Evolutionary conservation across 1,140 invertebrate species (phyloP).

Genomic region (Heliconius eleuchia): DNA sequence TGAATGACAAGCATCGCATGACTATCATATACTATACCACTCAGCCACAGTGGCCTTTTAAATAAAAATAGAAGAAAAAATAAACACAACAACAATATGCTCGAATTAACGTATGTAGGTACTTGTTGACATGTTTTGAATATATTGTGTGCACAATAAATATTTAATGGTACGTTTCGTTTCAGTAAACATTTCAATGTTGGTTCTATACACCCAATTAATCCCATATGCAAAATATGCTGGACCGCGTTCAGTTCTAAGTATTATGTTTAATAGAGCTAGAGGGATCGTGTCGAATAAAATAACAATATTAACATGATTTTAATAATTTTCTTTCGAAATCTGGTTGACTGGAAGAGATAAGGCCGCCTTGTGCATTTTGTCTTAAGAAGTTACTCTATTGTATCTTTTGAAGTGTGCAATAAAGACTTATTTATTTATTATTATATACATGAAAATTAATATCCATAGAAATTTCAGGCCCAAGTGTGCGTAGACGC

Average conservation of each 20-base stretch:
- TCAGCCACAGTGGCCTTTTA: too few species aligned
- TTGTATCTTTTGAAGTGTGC: too few species aligned
- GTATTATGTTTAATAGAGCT: neutral
- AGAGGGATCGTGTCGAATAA: neutral
- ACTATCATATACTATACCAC: too few species aligned
- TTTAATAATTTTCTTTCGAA: too few species aligned
- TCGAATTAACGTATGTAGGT: neutral
- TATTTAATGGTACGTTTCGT: neutral
- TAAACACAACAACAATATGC: neutral
- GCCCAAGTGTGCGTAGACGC: too few species aligned
- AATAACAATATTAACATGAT: neutral
- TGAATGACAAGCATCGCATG: too few species aligned
- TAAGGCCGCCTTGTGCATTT: too few species aligned
- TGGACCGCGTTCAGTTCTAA: neutral
- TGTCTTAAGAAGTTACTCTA: too few species aligned
- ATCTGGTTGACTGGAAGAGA: too few species aligned
- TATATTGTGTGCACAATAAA: neutral
- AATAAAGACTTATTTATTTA: too few species aligned
- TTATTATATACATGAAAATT: too few species aligned
- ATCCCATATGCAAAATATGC: slow-evolving; percentile 3
- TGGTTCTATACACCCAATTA: slow-evolving; percentile 5
- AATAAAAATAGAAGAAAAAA: neutral
- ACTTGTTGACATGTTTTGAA: neutral
- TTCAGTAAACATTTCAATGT: neutral
- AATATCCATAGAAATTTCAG: too few species aligned